Evolutionary conservation across 2,888 invertebrate genomes (phyloP), one percentile per base, ranked within the genome.

Genomic region (Phalera bucephala): DNA sequence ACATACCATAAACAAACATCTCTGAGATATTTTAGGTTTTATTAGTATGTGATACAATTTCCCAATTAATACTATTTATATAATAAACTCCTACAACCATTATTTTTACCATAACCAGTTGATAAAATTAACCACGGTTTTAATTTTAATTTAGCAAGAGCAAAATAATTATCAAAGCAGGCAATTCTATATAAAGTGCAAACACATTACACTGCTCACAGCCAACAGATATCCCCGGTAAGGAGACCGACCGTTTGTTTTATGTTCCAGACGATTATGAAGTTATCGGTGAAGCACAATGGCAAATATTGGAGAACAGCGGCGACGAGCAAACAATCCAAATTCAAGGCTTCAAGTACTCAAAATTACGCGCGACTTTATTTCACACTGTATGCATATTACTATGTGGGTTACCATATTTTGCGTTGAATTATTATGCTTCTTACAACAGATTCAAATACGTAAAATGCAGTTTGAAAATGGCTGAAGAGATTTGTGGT

Each of bases 401-500:
- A 51, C 72, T 91, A 52, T 76, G 91, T 56, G 92, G 92, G 32
- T 63, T 92, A 52, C 93, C 92, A 26, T 91, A 91, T 64, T 83
- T 93, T 54, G 70, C 91, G 40, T 75, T 91, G 42, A 83, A 83
- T 47, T 92, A 92, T 78, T 91, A 89, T 76, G 91, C 92, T n/a
- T 80, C 81, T 32, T 85, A 83, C 69, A 89, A 88, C 63, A 73
- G 85, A 41, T 75, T 87, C 40, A 91, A 91, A 71, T 92, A 91
- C 67, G 65, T 78, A 62, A 90, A 84, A 80, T 91, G 91, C 79
- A 82, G 91, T 60, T 83, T 93, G 65, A 86, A 81, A 71, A 71
- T 65, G 61, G 93, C 93, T 59, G 78, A 91, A 39, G 69, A 90
- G 45, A 74, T 93, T 59, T 90, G 92, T 66, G 82, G 93, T 92